These are phyloP conservation scores for Octopus bimaculoides DNA, from an alignment of 1,140 invertebrate genomes.

Conservation along the genomic window DNA sequence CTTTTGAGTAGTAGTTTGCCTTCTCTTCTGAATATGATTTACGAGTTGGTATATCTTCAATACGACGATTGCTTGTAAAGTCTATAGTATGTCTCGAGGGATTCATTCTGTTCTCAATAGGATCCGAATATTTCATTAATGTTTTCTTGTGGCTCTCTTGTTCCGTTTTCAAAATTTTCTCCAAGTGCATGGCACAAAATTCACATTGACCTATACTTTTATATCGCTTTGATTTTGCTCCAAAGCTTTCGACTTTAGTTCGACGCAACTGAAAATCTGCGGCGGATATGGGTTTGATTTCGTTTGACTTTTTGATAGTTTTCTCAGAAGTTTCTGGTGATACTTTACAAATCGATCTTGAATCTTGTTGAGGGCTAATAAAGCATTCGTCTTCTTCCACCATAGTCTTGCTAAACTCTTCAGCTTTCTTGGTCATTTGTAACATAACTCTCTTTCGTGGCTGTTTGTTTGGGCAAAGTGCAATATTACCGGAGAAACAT, in stretches of 20 bases:
- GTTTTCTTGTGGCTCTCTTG: too few relatives aligned
- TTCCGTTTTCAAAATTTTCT: background rate
- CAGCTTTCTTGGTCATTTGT: background rate
- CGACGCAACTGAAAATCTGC: background rate
- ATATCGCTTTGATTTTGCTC: background rate
- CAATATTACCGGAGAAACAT: background rate
- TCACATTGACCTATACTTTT: background rate
- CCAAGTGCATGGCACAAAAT: background rate
- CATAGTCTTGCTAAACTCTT: background rate
- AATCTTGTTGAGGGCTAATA: background rate
- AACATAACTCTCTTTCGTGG: background rate
- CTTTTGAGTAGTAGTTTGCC: too few relatives aligned
- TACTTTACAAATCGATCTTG: background rate
- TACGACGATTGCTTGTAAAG: too few relatives aligned
- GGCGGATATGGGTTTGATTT: background rate
- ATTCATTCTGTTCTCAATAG: too few relatives aligned
- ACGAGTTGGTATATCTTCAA: too few relatives aligned
- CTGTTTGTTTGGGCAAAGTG: background rate
- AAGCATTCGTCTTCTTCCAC: background rate
- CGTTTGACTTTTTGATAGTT: background rate
- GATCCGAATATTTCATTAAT: too few relatives aligned
- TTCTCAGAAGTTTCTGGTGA: background rate
- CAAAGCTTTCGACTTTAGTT: background rate
- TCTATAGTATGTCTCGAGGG: too few relatives aligned
- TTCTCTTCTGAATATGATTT: too few relatives aligned